Evolutionary conservation across 2,797 vertebrate genomes (phyloP).

Genomic region (Gallinago stenura): DNA sequence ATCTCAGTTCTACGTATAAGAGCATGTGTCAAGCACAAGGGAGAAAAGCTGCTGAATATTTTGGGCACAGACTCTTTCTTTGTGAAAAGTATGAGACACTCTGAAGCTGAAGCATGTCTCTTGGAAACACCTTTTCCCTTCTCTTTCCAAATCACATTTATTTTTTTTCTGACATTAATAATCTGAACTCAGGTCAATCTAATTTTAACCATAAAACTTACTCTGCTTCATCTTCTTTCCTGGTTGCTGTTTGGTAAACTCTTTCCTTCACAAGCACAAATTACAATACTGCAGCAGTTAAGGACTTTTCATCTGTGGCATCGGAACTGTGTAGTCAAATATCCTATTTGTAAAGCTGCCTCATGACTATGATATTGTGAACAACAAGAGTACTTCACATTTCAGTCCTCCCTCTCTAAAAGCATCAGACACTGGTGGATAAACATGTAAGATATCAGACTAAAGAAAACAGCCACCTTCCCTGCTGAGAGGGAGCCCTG

Average conservation of each 20-base stretch:
- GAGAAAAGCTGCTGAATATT: conserved; percentile 16
- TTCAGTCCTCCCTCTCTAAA: background rate
- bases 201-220: conserved; percentile 24
- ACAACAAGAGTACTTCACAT: background rate
- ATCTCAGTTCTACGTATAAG: background rate
- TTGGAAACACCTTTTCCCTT: conserved; percentile 14
- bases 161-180: background rate
- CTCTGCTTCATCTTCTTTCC: background rate
- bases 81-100: background rate
- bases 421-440: background rate
- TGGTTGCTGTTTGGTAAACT: background rate
- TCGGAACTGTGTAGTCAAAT: background rate
- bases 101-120: background rate
- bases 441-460: background rate
- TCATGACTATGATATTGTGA: background rate
- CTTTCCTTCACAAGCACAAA: background rate
- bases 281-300: background rate
- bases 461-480: background rate
- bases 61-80: background rate
- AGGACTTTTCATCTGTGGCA: background rate
- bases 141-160: background rate
- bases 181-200: background rate
- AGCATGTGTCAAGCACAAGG: background rate
- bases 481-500: background rate
- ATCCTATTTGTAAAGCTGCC: background rate